Evolutionary conservation across 37 sponge, comb jelly and placozoan genomes (phyloP).

Genomic region (Haliclona indistincta): DNA sequence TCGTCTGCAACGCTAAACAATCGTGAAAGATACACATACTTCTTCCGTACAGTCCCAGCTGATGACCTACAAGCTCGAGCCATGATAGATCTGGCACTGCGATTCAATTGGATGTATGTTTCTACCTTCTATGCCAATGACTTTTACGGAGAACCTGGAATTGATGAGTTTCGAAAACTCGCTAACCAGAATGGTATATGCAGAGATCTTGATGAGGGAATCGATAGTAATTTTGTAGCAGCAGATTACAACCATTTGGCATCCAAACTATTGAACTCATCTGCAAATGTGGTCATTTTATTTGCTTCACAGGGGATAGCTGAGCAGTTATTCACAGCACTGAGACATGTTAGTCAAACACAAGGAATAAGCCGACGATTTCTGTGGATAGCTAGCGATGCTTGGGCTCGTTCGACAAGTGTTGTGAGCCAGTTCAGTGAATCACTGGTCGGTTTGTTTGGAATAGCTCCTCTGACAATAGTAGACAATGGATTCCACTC

Average conservation of each 20-base stretch:
- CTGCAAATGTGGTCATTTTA: constrained; percentile 34
- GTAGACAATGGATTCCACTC: constrained; percentile 23
- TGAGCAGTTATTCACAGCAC: not conserved
- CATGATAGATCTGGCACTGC: constrained; percentile 59
- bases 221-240: not conserved
- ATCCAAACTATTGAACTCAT: constrained; percentile 1
- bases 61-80: constrained; percentile 63
- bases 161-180: constrained; percentile 11
- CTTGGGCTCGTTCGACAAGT: constrained; percentile 55
- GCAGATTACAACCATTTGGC: not conserved
- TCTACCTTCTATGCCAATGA: constrained; percentile 23
- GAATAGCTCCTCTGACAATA: constrained; percentile 37
- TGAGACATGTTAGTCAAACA: not conserved
- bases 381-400: constrained; percentile 79
- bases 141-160: constrained; percentile 50
- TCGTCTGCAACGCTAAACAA: constrained; percentile 59
- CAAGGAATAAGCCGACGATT: constrained; percentile 1
- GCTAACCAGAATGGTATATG: constrained; percentile 32
- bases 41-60: constrained; percentile 71
- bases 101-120: constrained; percentile 60
- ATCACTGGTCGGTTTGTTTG: constrained; percentile 63
- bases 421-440: constrained; percentile 15
- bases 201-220: constrained; percentile 22
- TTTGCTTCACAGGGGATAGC: constrained; percentile 15
- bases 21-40: constrained; percentile 55